Percentiles rank a stretch among this genome's conserved stretches.
Conservation (phyloP, 2,113 vertebrate genomes). For the Turdus rufiventris region DNA sequence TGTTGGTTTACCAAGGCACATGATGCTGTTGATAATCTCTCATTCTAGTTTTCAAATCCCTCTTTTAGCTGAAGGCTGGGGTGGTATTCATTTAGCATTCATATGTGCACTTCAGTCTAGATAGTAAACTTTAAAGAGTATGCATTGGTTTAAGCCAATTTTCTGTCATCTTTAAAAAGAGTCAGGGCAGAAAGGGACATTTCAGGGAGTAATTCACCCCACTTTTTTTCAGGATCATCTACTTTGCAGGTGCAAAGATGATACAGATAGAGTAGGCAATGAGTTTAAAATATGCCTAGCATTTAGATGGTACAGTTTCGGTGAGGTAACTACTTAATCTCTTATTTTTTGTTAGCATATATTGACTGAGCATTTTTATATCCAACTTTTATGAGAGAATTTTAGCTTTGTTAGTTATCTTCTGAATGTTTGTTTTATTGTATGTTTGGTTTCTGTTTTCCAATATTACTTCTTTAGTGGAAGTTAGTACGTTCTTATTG, state of each 20-base stretch:
- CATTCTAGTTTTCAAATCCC: not conserved
- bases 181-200: not conserved
- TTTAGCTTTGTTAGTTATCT: not conserved
- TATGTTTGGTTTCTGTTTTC: not conserved
- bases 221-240: not conserved
- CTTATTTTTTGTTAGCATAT: not conserved
- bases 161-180: not conserved
- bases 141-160: not conserved
- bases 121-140: not conserved
- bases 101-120: not conserved
- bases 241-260: not conserved
- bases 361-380: not conserved
- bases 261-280: not conserved
- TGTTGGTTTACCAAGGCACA: not conserved
- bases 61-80: not conserved
- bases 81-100: not conserved
- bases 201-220: not conserved
- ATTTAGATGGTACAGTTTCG: not conserved
- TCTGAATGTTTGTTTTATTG: not conserved
- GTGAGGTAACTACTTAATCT: not conserved
- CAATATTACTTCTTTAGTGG: not conserved
- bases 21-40: not conserved
- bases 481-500: not conserved
- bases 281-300: not conserved
- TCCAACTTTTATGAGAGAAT: not conserved